Evolutionary conservation across 2,888 invertebrate species (phyloP).

Genomic region (Adineta ricciae): DNA sequence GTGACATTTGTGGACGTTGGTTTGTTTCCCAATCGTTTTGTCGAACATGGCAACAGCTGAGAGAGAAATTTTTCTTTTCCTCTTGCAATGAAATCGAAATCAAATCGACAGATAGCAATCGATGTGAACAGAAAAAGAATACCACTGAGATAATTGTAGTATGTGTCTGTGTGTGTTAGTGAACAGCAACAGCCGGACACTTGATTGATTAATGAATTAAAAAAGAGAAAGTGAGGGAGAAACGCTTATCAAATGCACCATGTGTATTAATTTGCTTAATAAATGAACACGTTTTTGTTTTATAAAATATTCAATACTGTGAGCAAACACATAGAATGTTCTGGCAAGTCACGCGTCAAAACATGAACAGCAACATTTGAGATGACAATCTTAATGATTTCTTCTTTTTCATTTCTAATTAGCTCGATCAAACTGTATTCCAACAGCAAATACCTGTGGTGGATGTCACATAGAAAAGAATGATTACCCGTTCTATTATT

Average conservation of each 20-base stretch:
- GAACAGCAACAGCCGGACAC: background rate
- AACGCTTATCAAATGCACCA: background rate
- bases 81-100: background rate
- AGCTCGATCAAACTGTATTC: background rate
- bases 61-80: background rate
- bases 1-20: background rate
- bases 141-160: background rate
- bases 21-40: background rate
- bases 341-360: too few species aligned
- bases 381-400: too few species aligned
- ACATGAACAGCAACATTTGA: too few species aligned
- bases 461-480: background rate
- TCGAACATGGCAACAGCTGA: background rate
- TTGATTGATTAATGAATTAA: background rate
- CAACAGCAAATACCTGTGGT: background rate
- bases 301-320: background rate
- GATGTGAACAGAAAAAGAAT: background rate
- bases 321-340: background rate
- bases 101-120: background rate
- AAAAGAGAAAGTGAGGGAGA: background rate
- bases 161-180: background rate
- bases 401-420: background rate
- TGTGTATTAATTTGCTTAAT: background rate
- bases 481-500: constrained; percentile 21
- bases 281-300: background rate